A percentile compares a stretch with the other conserved stretches of the same genome.
Evolutionary conservation across 2,113 vertebrate genomes (phyloP).

Genomic region (Azemiops feae): DNA sequence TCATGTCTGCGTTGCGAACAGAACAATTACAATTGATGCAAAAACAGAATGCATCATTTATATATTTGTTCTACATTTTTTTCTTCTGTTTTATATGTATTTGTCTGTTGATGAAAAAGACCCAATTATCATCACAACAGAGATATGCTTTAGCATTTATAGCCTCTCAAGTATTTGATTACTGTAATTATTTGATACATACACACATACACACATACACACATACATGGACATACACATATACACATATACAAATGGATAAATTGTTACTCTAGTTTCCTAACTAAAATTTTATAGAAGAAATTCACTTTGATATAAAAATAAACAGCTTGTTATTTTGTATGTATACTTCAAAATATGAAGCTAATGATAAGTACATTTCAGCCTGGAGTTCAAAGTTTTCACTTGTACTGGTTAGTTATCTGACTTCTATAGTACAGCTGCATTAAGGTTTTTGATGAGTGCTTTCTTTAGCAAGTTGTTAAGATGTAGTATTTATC

Average conservation of each 20-base stretch:
- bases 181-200: background rate
- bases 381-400: conserved; percentile 17
- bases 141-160: background rate
- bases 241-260: background rate
- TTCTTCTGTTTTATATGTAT: background rate
- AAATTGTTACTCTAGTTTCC: background rate
- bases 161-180: background rate
- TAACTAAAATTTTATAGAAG: background rate
- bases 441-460: conserved; percentile 56
- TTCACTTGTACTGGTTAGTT: conserved; percentile 55
- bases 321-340: background rate
- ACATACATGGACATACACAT: background rate
- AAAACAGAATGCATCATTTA: background rate
- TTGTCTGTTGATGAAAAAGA: background rate
- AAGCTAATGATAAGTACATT: conserved; percentile 27
- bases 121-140: background rate
- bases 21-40: background rate
- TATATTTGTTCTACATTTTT: background rate
- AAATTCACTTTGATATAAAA: background rate
- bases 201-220: background rate
- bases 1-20: too few relatives aligned
- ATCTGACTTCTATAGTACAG: conserved; percentile 60
- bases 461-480: conserved; percentile 34
- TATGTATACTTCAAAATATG: conserved; percentile 11
- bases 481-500: conserved; percentile 40